Evolutionary conservation across 1,140 invertebrate genomes (phyloP), one percentile per base, ranked within the genome.

Genomic region (Drosophila sechellia): DNA sequence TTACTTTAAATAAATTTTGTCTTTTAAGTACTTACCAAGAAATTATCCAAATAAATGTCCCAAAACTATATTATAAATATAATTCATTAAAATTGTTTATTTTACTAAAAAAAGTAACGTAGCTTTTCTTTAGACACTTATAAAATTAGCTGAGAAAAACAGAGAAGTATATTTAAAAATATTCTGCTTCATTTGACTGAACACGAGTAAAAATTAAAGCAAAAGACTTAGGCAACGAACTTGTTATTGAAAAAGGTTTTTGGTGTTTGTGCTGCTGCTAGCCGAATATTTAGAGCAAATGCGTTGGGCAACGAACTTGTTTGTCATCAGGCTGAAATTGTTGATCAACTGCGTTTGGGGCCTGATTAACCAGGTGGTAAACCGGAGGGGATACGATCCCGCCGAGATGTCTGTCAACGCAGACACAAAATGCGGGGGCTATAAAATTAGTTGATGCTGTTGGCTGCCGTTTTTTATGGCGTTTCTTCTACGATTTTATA

Each of bases 361-460:
- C 52, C 66, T 70, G 68, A 70, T 71, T 70, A 70, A 52, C 57
- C 35, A 40, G 54, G 54, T 43, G 53, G 53, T 25, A 27, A 61
- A 56, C 39, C 54, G 39, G 25, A 42, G 59, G 59, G 59, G 54
- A 46, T 40, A 63, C 75, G 84, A 87, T 89, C 84, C 83, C 83
- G 83, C 84, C 83, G 84, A 83, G 83, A 89, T 87, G 83, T 87
- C 83, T 87, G 84, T 89, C 83, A 83, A 56, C 84, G 84, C 84
- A 63, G 78, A 78, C 56, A 59, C 56, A 66, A 73, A 64, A 75
- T 79, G 60, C 69, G 64, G 64, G 72, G 65, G 48, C 77, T 57
- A 89, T 89, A 89, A 89, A 90, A 89, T 89, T 89, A 89, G 84
- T 57, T 74, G 66, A 63, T 66, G 54, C 61, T 71, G 68, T 57